Evolutionary conservation across 2,888 invertebrate species (phyloP).

Genomic region (Epinotia bilunana): DNA sequence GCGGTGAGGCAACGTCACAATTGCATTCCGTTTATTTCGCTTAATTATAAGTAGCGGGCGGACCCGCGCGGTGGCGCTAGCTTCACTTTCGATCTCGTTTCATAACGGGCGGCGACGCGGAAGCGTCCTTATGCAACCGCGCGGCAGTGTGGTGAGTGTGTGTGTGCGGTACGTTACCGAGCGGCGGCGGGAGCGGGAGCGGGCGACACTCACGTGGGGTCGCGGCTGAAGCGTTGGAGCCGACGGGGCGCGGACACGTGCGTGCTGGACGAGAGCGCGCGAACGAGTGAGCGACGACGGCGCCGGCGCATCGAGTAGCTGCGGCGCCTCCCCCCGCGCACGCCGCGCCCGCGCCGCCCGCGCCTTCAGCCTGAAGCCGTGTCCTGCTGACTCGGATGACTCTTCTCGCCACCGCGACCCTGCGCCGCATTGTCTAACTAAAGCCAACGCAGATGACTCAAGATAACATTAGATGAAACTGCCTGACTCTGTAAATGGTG

Average conservation of each 20-base stretch:
- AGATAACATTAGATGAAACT: slow-evolving; percentile 49
- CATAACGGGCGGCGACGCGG: slow-evolving; percentile 38
- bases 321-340: slow-evolving; percentile 27
- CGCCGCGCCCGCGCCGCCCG: slow-evolving; percentile 41
- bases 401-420: slow-evolving; percentile 28
- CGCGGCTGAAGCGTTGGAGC: slow-evolving; percentile 36
- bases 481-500: slow-evolving; percentile 45
- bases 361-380: slow-evolving; percentile 48
- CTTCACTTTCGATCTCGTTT: slow-evolving; percentile 46
- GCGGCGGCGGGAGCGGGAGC: slow-evolving; percentile 53
- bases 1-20: slow-evolving; percentile 59
- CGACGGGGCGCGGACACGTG: slow-evolving; percentile 55
- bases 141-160: slow-evolving; percentile 47
- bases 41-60: slow-evolving; percentile 48
- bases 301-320: slow-evolving; percentile 45
- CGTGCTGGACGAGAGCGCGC: slow-evolving; percentile 70
- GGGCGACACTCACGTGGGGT: slow-evolving; percentile 47
- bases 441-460: slow-evolving; percentile 18
- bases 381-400: slow-evolving; percentile 32
- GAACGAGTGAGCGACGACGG: slow-evolving; percentile 67
- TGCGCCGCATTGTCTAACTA: slow-evolving; percentile 24
- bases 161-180: slow-evolving; percentile 69
- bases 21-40: slow-evolving; percentile 53
- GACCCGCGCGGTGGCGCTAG: slow-evolving; percentile 36
- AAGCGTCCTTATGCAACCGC: slow-evolving; percentile 38